Percentiles rank a stretch among this genome's conserved stretches.
Conservation (phyloP, 2,888 invertebrate species). For the Pseudococcus jackbeardsleyi region DNA sequence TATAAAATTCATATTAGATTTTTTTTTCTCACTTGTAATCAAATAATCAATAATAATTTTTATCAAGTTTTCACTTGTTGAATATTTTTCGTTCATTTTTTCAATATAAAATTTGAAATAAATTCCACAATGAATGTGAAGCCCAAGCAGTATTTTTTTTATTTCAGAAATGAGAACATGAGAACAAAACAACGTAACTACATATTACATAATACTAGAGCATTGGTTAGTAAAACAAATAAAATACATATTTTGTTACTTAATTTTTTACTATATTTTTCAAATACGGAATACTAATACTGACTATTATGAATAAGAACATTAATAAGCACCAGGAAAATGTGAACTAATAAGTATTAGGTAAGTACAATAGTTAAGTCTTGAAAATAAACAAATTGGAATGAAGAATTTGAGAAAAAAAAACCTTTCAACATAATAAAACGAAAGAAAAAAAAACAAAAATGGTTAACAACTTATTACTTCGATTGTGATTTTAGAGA, state of each 20-base stretch:
- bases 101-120: no score
- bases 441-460: background rate
- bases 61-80: no score
- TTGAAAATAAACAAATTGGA: background rate
- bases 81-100: background rate
- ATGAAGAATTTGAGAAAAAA: background rate
- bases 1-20: background rate
- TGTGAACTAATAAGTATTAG: background rate
- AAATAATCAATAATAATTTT: no score
- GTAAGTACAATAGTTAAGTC: background rate
- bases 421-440: background rate
- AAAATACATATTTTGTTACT: background rate
- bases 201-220: background rate
- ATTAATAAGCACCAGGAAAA: constrained; percentile 42
- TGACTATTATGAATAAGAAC: background rate
- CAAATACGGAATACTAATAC: background rate
- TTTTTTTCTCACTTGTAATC: no score
- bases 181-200: background rate
- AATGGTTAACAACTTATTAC: background rate
- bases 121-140: background rate
- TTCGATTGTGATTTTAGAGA: background rate
- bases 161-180: background rate
- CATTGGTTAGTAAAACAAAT: constrained; percentile 30
- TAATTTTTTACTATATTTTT: background rate
- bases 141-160: background rate